A percentile compares a stretch with the other conserved stretches of the same genome.
Evolutionary conservation across 2,113 vertebrate species (phyloP).

Genomic region (human (Homo sapiens)): GRCh38 chr18:25474001-25474500

Average conservation of each 20-base stretch:
- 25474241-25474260: not conserved
- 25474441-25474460: not conserved
- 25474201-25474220: not conserved
- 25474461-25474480: not conserved
- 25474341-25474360: not conserved
- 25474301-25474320: not conserved
- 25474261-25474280: not conserved
- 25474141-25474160: not conserved
- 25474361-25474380: not conserved
- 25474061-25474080: not conserved
- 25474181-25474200: not conserved
- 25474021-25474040: not conserved
- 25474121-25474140: not conserved
- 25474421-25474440: not conserved
- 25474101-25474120: not conserved
- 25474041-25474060: not conserved
- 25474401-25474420: not conserved
- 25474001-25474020: not conserved
- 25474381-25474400: not conserved
- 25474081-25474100: not conserved
- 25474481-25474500: not conserved
- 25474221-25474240: not conserved
- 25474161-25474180: not conserved
- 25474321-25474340: not conserved
- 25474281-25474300: not conserved